These are phyloP conservation scores for Atractosteus spatula DNA, from an alignment of 2,113 vertebrate species.

Conservation along the genomic window DNA sequence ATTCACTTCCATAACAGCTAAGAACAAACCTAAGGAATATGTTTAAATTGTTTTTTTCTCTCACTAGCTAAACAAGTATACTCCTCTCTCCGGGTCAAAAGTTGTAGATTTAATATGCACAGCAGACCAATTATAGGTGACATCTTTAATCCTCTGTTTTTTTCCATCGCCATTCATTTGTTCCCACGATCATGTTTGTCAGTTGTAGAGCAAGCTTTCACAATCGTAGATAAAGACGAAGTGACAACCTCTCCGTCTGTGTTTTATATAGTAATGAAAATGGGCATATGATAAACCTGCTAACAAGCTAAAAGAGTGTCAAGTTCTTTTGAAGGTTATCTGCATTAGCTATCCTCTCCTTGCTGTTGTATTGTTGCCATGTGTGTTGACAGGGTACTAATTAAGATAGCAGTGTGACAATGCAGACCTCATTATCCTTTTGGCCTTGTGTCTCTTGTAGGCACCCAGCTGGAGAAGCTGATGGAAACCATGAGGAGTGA, in stretches of 20 bases:
- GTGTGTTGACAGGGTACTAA: slow-evolving; percentile 13
- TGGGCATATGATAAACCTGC: not conserved
- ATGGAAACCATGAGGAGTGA: slow-evolving; percentile 95
- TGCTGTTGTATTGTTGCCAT: slow-evolving; percentile 1
- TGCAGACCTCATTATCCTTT: not conserved
- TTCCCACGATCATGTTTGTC: not conserved
- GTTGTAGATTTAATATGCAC: not conserved
- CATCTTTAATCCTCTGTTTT: slow-evolving; percentile 9
- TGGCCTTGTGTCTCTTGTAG: slow-evolving; percentile 47
- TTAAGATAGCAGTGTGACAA: slow-evolving; percentile 20
- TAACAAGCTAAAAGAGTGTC: not conserved
- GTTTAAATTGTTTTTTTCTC: too few species aligned
- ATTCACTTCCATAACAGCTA: too few species aligned
- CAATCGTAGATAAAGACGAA: not conserved
- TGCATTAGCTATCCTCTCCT: slow-evolving; percentile 18
- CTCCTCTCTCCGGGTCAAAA: not conserved
- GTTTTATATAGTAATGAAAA: not conserved
- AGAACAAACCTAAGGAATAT: too few species aligned
- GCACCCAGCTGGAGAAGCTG: slow-evolving; percentile 87
- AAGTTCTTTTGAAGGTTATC: slow-evolving; percentile 2
- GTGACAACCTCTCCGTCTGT: not conserved
- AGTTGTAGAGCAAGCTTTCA: not conserved
- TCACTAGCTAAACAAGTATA: not conserved
- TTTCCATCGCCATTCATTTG: not conserved
- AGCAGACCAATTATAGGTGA: slow-evolving; percentile 12